Evolutionary conservation across 1,140 invertebrate genomes (phyloP).

Genomic region (Drosophila arizonae): DNA sequence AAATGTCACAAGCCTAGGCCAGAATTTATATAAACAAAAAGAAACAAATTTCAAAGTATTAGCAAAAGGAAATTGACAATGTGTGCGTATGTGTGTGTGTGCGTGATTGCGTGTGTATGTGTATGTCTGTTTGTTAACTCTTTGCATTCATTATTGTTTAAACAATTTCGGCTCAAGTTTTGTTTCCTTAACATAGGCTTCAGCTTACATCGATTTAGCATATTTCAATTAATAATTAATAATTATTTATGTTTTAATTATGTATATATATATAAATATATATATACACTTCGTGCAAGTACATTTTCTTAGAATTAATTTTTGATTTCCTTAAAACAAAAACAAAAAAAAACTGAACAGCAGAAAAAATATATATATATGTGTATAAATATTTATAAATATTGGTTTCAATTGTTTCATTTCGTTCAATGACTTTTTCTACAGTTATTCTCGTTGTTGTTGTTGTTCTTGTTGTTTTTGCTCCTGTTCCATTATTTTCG

Average conservation of each 20-base stretch:
- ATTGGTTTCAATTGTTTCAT: constrained; percentile 67
- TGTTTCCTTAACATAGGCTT: constrained; percentile 49
- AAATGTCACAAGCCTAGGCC: constrained; percentile 50
- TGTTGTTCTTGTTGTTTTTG: constrained; percentile 16
- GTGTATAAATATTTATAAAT: constrained; percentile 70
- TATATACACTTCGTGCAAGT: constrained; percentile 12
- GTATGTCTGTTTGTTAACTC: constrained; percentile 5
- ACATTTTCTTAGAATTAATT: constrained; percentile 48
- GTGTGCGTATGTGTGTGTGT: constrained; percentile 9
- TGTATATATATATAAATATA: constrained; percentile 18
- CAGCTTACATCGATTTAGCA: constrained; percentile 24
- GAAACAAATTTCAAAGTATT: constrained; percentile 14
- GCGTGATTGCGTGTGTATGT: neutral
- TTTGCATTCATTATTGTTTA: constrained; percentile 16
- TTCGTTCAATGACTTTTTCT: constrained; percentile 37
- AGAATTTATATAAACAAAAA: constrained; percentile 40
- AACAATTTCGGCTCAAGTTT: constrained; percentile 38
- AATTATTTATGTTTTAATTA: constrained; percentile 52
- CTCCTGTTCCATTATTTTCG: neutral
- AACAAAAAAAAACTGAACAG: constrained; percentile 48
- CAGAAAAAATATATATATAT: constrained; percentile 60
- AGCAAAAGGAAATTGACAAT: constrained; percentile 25
- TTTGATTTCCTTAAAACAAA: constrained; percentile 81
- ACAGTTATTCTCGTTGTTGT: constrained; percentile 26
- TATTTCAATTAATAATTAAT: constrained; percentile 29